Evolutionary conservation across 2,113 vertebrate species (phyloP).

Genomic region (Steatornis caripensis): DNA sequence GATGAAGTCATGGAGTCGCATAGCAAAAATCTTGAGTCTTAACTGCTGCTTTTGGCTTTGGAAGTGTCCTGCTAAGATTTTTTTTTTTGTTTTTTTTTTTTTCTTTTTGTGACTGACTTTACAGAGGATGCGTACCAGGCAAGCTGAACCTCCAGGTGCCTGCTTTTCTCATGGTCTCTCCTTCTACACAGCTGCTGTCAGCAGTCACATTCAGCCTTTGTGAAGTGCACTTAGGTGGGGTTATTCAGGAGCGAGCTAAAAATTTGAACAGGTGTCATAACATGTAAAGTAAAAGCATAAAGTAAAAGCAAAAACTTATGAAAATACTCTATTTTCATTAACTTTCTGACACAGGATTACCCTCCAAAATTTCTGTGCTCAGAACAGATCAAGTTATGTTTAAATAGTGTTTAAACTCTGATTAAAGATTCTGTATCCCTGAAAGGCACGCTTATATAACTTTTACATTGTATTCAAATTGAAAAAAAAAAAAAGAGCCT

Average conservation of each 20-base stretch:
- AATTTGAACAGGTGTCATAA: background rate
- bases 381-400: background rate
- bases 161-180: background rate
- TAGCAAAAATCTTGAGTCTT: fast-evolving
- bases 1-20: background rate
- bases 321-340: background rate
- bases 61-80: background rate
- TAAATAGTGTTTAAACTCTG: background rate
- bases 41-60: background rate
- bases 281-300: background rate
- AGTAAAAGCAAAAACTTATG: background rate
- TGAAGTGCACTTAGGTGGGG: background rate
- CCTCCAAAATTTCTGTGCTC: background rate
- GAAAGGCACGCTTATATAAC: background rate
- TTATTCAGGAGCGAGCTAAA: background rate
- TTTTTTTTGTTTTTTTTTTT: too few relatives aligned
- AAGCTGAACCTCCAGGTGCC: background rate
- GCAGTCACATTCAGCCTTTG: background rate
- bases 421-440: background rate
- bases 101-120: background rate
- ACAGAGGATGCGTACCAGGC: background rate
- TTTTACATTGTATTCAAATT: background rate
- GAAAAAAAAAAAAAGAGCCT: background rate
- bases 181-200: background rate
- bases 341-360: background rate